Percentiles rank a stretch among this genome's conserved stretches.
Evolutionary conservation across 1,140 invertebrate species (phyloP).

Genomic region (Hyles euphorbiae): DNA sequence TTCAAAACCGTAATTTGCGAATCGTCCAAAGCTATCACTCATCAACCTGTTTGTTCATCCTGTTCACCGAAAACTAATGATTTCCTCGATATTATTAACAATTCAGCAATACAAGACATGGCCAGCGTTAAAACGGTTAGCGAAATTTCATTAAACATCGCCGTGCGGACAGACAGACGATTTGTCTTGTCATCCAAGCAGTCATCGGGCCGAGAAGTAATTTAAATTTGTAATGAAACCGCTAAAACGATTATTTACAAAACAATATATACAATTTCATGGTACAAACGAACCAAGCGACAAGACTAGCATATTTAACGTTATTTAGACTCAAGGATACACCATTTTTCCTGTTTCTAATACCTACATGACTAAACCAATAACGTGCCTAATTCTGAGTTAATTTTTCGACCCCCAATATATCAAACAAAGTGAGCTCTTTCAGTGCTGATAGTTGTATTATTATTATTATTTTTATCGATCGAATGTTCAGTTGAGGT

Average conservation of each 20-base stretch:
- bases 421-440: too few species aligned
- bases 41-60: conserved; percentile 7
- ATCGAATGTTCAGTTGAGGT: too few species aligned
- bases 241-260: conserved; percentile 24
- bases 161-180: conserved; percentile 22
- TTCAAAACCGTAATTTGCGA: too few species aligned
- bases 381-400: too few species aligned
- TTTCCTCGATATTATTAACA: conserved; percentile 6
- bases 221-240: conserved; percentile 52
- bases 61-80: conserved; percentile 11
- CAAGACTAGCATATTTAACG: too few species aligned
- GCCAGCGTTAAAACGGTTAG: conserved; percentile 35
- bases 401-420: too few species aligned
- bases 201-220: conserved; percentile 36
- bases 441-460: too few species aligned
- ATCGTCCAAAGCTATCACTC: conserved; percentile 3
- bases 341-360: too few species aligned
- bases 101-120: conserved; percentile 36
- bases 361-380: too few species aligned
- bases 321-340: too few species aligned
- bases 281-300: too few species aligned
- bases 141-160: conserved; percentile 47
- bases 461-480: too few species aligned
- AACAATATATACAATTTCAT: not conserved
- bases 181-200: conserved; percentile 45